Evolutionary conservation across 2,888 invertebrate species (phyloP).

Genomic region (Metopia argyrocephala): DNA sequence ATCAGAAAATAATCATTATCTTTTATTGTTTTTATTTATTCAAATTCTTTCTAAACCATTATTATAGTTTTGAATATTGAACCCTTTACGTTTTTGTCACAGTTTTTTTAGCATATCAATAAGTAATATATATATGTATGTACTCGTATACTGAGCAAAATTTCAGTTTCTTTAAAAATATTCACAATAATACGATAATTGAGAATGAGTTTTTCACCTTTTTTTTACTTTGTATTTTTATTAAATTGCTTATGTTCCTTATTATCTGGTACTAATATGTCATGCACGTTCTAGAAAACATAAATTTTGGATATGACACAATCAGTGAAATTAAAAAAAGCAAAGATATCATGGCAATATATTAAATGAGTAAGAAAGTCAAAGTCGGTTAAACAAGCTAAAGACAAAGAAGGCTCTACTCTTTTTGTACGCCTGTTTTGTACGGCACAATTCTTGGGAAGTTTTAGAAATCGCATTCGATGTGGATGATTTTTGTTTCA

Average conservation of each 20-base stretch:
- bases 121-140: too few species aligned
- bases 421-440: too few species aligned
- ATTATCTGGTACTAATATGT: constrained; percentile 30
- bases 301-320: constrained; percentile 8
- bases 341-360: neutral
- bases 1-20: constrained; percentile 52
- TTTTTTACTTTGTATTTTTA: neutral
- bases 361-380: too few species aligned
- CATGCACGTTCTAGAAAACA: constrained; percentile 22
- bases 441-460: too few species aligned
- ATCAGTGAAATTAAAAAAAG: neutral
- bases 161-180: constrained; percentile 9
- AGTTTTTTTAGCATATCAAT: too few species aligned
- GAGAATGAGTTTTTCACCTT: neutral
- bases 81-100: too few species aligned
- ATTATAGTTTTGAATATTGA: constrained; percentile 15
- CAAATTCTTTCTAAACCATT: neutral
- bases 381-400: too few species aligned
- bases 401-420: too few species aligned
- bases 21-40: constrained; percentile 22
- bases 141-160: neutral
- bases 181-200: neutral
- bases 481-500: too few species aligned
- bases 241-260: neutral
- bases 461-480: too few species aligned